Evolutionary conservation across 1,140 invertebrate genomes (phyloP).

Genomic region (Maconellicoccus hirsutus): DNA sequence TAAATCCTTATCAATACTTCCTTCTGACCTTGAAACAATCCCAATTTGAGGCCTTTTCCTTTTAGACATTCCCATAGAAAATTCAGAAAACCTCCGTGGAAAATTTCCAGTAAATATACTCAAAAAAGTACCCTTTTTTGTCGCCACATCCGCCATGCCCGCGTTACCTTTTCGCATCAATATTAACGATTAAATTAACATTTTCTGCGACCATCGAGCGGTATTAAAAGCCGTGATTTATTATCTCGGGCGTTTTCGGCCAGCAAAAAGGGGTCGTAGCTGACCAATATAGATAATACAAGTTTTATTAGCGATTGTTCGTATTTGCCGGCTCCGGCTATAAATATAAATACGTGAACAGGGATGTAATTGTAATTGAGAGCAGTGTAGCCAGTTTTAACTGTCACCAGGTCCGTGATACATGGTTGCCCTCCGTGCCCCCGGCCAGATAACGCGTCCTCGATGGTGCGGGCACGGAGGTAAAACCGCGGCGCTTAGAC

Average conservation of each 20-base stretch:
- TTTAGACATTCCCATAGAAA: too few species aligned
- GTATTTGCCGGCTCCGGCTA: constrained; percentile 10
- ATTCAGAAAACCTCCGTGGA: too few species aligned
- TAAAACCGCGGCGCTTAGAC: constrained; percentile 1
- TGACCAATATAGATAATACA: constrained; percentile 22
- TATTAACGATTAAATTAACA: constrained; percentile 20
- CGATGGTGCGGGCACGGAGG: not conserved
- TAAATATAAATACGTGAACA: constrained; percentile 16
- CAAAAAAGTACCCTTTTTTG: too few species aligned
- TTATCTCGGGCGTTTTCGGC: not conserved
- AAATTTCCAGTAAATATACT: too few species aligned
- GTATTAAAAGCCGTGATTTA: constrained; percentile 16
- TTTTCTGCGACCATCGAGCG: not conserved
- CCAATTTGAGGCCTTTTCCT: too few species aligned
- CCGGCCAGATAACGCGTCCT: not conserved
- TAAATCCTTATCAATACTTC: too few species aligned
- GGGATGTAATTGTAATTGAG: constrained; percentile 22
- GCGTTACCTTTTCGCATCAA: not conserved
- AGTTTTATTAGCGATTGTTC: constrained; percentile 20
- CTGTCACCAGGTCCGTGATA: constrained; percentile 12
- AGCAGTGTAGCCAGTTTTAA: constrained; percentile 21
- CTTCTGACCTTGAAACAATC: too few species aligned
- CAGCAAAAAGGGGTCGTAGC: not conserved
- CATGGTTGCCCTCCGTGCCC: constrained; percentile 1
- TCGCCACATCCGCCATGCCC: too few species aligned